Percentiles rank a stretch among this genome's conserved stretches.
Conservation (phyloP, 2,797 vertebrate species). For the Amblyopsis hoosieri region DNA sequence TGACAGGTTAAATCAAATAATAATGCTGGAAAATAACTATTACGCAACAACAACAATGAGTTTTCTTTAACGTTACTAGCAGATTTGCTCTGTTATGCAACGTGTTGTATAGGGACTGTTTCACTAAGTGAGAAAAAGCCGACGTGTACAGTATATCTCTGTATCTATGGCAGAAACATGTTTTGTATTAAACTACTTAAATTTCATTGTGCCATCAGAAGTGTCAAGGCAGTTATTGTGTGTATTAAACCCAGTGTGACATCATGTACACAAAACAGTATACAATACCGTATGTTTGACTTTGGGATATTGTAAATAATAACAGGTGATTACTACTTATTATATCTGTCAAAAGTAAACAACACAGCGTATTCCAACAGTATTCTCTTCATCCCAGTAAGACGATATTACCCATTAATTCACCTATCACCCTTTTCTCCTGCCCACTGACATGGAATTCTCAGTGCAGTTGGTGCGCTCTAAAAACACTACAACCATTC, state of each 20-base stretch:
- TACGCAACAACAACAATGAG: slow-evolving; percentile 60
- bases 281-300: slow-evolving; percentile 15
- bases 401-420: slow-evolving; percentile 30
- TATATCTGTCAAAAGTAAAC: slow-evolving; percentile 1
- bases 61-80: slow-evolving; percentile 70
- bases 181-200: slow-evolving; percentile 42
- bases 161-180: slow-evolving; percentile 36
- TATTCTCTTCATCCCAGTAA: not conserved
- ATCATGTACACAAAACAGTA: slow-evolving; percentile 36
- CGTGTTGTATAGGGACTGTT: slow-evolving; percentile 63
- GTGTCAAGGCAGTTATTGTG: slow-evolving; percentile 22
- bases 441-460: slow-evolving; percentile 42
- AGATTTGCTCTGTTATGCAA: slow-evolving; percentile 69
- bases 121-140: slow-evolving; percentile 52
- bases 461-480: slow-evolving; percentile 37
- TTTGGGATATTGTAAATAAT: slow-evolving; percentile 8
- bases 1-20: slow-evolving; percentile 68
- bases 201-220: slow-evolving; percentile 37
- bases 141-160: slow-evolving; percentile 38
- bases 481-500: slow-evolving; percentile 63
- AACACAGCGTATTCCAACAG: not conserved
- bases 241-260: slow-evolving; percentile 28
- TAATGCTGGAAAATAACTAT: slow-evolving; percentile 69
- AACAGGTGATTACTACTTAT: slow-evolving; percentile 10
- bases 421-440: slow-evolving; percentile 36